phyloP scores from a whole-genome alignment of 2,113 vertebrate genomes.

The Seriola dumerili region DNA sequence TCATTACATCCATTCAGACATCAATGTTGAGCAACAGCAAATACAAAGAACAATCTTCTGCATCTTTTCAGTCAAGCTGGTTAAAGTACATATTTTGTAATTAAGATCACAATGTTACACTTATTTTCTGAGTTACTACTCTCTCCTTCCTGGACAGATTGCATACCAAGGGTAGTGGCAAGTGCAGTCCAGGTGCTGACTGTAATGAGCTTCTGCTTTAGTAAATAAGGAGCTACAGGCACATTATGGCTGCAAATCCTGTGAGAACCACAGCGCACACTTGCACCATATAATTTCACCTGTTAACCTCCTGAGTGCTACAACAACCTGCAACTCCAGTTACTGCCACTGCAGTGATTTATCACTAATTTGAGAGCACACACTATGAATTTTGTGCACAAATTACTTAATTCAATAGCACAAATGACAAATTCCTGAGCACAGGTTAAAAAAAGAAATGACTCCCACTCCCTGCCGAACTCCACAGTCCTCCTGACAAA shows the following conservation, averaged over 20 bases:
- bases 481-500: slow-evolving; percentile 33
- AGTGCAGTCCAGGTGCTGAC: background rate
- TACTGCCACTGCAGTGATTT: background rate
- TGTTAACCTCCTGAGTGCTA: background rate
- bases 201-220: background rate
- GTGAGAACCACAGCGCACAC: background rate
- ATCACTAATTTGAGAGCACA: background rate
- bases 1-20: background rate
- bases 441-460: background rate
- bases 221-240: background rate
- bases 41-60: background rate
- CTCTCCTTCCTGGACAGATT: background rate
- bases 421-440: background rate
- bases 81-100: too few relatives aligned
- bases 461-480: background rate
- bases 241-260: background rate
- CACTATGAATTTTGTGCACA: background rate
- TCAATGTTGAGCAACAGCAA: background rate
- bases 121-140: background rate
- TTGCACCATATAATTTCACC: background rate
- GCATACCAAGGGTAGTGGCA: background rate
- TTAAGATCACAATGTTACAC: background rate
- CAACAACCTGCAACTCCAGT: slow-evolving; percentile 19
- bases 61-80: too few relatives aligned
- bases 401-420: background rate